phyloP scores from a whole-genome alignment of 53 echinoderm and acorn worm species.

The Henricia sp. region DNA sequence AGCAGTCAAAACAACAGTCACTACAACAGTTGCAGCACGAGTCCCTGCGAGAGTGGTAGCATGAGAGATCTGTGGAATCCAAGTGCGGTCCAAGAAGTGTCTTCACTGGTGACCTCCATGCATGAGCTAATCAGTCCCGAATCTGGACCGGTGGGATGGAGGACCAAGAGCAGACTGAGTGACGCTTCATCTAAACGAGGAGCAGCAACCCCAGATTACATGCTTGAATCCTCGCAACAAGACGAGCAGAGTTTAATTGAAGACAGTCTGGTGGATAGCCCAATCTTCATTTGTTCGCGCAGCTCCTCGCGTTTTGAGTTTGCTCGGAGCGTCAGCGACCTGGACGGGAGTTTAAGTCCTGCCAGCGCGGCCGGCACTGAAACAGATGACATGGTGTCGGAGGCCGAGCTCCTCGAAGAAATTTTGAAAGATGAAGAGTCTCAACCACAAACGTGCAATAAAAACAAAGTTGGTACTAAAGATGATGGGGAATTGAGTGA shows the following conservation, averaged over 20 bases:
- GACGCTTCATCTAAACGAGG: conserved; percentile 28
- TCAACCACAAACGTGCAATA: conserved; percentile 58
- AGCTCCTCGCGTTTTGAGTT: conserved; percentile 99
- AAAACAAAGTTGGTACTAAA: conserved; percentile 13
- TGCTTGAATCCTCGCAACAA: conserved; percentile 52
- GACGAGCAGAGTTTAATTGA: conserved; percentile 96
- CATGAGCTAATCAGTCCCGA: conserved; percentile 62
- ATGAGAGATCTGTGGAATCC: conserved; percentile 91
- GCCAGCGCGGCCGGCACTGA: conserved; percentile 82
- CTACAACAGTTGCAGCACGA: conserved; percentile 96
- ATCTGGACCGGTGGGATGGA: conserved; percentile 27
- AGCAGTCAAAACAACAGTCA: conserved; percentile 97
- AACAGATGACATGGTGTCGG: conserved; percentile 96
- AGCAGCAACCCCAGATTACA: conserved; percentile 34
- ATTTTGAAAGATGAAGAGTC: conserved; percentile 70
- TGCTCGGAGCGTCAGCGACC: conserved; percentile 81
- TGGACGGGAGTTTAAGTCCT: conserved; percentile 72
- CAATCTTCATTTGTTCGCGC: conserved; percentile 88
- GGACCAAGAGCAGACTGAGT: conserved; percentile 23
- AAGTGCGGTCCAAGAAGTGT: conserved; percentile 62
- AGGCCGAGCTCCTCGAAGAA: conserved; percentile 90
- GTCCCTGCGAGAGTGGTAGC: conserved; percentile 88
- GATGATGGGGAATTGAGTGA: conserved; percentile 52
- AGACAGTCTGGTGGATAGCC: conserved; percentile 94
- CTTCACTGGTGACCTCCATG: conserved; percentile 53